phyloP scores from a whole-genome alignment of 1,140 invertebrate genomes.

The Monomorium pharaonis region DNA sequence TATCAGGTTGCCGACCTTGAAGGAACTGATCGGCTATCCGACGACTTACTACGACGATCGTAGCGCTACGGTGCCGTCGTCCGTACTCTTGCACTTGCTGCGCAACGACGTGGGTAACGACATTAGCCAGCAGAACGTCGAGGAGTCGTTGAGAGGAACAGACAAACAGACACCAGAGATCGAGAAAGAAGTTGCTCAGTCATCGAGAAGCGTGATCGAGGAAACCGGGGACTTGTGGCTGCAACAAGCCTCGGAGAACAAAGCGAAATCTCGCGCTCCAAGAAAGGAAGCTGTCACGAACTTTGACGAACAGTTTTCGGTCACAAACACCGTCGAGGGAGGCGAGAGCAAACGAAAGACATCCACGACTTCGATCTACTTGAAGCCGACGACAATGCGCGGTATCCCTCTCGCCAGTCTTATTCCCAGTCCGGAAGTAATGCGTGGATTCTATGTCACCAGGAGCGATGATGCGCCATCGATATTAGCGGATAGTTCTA shows the following conservation, averaged over 20 bases:
- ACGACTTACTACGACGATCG: constrained; percentile 38
- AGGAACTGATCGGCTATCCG: constrained; percentile 75
- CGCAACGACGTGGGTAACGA: constrained; percentile 18
- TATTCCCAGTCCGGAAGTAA: not conserved
- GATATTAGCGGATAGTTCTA: not conserved
- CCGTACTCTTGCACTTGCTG: constrained; percentile 55
- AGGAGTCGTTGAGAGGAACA: not conserved
- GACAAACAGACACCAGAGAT: not conserved
- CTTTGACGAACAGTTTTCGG: constrained; percentile 51
- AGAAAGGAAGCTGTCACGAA: not conserved
- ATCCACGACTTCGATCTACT: not conserved
- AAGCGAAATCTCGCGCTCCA: constrained; percentile 3
- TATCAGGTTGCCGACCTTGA: constrained; percentile 77
- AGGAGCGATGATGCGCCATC: constrained; percentile 50
- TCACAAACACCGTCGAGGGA: constrained; percentile 20
- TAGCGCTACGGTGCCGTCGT: constrained; percentile 22
- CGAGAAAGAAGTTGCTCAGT: not conserved
- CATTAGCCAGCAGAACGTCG: constrained; percentile 19
- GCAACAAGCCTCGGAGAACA: constrained; percentile 17
- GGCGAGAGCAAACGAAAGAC: constrained; percentile 25
- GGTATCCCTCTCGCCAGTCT: constrained; percentile 45
- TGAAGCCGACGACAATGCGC: constrained; percentile 66
- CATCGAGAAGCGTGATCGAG: not conserved
- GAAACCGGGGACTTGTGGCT: constrained; percentile 18
- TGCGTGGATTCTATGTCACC: constrained; percentile 77